Conservation (phyloP, 2,797 vertebrate species). For the Rhincodon typus region DNA sequence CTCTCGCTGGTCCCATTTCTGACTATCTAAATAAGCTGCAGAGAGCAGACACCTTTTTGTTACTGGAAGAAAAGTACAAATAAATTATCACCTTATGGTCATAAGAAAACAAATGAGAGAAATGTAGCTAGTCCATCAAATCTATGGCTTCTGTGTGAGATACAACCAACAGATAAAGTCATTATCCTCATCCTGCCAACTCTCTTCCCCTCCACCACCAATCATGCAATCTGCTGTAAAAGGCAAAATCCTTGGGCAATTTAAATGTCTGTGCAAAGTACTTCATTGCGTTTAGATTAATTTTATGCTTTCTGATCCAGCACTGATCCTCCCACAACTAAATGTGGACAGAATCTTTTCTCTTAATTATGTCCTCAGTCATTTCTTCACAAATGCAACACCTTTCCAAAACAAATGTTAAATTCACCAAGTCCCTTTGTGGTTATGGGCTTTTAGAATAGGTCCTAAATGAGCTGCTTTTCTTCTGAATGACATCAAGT, state of each 20-base stretch:
- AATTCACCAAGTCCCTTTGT: background rate
- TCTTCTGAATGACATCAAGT: background rate
- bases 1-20: slow-evolving; percentile 60
- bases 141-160: background rate
- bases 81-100: background rate
- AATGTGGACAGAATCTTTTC: background rate
- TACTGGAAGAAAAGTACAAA: slow-evolving; percentile 44
- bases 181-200: background rate
- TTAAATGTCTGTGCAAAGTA: background rate
- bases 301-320: background rate
- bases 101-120: background rate
- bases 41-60: slow-evolving; percentile 63
- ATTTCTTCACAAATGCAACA: background rate
- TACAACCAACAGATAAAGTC: background rate
- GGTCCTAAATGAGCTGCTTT: background rate
- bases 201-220: background rate
- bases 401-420: background rate
- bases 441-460: background rate
- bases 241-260: background rate
- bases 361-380: background rate
- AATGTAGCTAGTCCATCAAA: background rate
- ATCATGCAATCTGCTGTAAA: background rate
- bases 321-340: background rate
- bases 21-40: slow-evolving; percentile 56
- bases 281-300: background rate